Percentiles rank a stretch among this genome's conserved stretches.
phyloP scores from a whole-genome alignment of 2,888 invertebrate species.

The Caenorhabditis auriculariae region DNA sequence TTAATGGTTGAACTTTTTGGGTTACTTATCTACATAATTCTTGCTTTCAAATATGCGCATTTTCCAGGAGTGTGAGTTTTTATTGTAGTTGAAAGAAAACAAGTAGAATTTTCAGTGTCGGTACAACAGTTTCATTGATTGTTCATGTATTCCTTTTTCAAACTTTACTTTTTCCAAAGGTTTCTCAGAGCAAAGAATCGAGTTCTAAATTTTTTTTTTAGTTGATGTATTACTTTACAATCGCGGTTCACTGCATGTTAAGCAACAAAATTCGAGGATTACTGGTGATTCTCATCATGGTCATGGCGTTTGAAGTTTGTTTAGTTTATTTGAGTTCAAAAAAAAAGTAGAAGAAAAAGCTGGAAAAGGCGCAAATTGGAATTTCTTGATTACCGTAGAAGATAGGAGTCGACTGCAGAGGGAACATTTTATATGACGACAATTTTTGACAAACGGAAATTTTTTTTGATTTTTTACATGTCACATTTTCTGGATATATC shows the following conservation, averaged over 20 bases:
- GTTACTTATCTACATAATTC: slow-evolving; percentile 38
- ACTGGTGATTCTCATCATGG: slow-evolving; percentile 27
- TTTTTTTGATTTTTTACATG: neutral
- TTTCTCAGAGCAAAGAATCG: neutral
- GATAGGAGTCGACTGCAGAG: too few relatives aligned
- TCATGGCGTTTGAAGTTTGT: slow-evolving; percentile 30
- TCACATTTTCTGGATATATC: neutral
- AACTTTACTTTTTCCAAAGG: slow-evolving; percentile 37
- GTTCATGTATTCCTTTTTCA: slow-evolving; percentile 35
- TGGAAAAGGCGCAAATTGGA: too few relatives aligned
- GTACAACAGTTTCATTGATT: slow-evolving; percentile 28
- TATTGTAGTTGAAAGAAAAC: neutral
- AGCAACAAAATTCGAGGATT: slow-evolving; percentile 28
- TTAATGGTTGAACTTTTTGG: slow-evolving; percentile 41
- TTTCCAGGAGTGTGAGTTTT: slow-evolving; percentile 30
- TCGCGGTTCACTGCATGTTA: slow-evolving; percentile 32
- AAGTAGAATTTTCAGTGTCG: slow-evolving; percentile 27
- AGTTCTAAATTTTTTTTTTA: neutral
- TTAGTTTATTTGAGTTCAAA: neutral
- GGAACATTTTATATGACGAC: too few relatives aligned
- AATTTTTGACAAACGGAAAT: too few relatives aligned
- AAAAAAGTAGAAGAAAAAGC: neutral
- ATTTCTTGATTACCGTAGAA: too few relatives aligned
- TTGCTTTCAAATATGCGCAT: slow-evolving; percentile 45
- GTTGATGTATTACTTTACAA: slow-evolving; percentile 34